Conservation (phyloP, 1,140 invertebrate genomes). For the Bilobella aurantiaca region DNA sequence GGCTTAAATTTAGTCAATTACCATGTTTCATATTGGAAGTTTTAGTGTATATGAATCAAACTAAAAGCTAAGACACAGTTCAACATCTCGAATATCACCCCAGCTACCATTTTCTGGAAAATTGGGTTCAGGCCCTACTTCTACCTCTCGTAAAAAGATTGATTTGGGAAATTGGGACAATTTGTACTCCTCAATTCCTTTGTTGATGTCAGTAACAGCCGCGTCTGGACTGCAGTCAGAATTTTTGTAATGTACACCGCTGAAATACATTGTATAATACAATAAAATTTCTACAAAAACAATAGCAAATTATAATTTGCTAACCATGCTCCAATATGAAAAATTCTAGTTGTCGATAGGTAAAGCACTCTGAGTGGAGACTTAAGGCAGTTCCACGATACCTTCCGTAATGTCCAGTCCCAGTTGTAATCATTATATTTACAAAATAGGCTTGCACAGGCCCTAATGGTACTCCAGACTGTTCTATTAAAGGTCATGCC, state of each 20-base stretch:
- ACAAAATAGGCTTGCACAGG: slow-evolving; percentile 80
- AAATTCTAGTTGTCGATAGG: slow-evolving; percentile 79
- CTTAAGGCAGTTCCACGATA: slow-evolving; percentile 73
- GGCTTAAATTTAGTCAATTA: no score
- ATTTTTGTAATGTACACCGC: slow-evolving; percentile 92
- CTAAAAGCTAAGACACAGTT: slow-evolving; percentile 44
- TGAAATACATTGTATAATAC: slow-evolving; percentile 40
- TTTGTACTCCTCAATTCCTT: slow-evolving; percentile 57
- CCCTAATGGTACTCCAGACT: slow-evolving; percentile 72
- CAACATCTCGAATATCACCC: slow-evolving; percentile 73
- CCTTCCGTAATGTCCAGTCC: slow-evolving; percentile 93
- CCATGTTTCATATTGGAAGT: no score
- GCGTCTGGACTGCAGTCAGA: slow-evolving; percentile 79
- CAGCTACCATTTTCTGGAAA: slow-evolving; percentile 94
- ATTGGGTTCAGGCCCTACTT: slow-evolving; percentile 66
- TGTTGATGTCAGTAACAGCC: slow-evolving; percentile 57
- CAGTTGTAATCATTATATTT: slow-evolving; percentile 98
- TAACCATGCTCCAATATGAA: slow-evolving; percentile 99
- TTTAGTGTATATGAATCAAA: no score
- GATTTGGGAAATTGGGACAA: slow-evolving; percentile 66
- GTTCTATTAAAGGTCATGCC: slow-evolving; percentile 86
- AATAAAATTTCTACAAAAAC: slow-evolving; percentile 8
- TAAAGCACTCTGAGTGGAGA: slow-evolving; percentile 73
- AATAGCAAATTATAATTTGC: no score
- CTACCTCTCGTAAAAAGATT: slow-evolving; percentile 47